A percentile compares a stretch with the other conserved stretches of the same genome.
These are phyloP conservation scores for Phaonia tiefii DNA, from an alignment of 2,888 invertebrate genomes.

Conservation along the genomic window DNA sequence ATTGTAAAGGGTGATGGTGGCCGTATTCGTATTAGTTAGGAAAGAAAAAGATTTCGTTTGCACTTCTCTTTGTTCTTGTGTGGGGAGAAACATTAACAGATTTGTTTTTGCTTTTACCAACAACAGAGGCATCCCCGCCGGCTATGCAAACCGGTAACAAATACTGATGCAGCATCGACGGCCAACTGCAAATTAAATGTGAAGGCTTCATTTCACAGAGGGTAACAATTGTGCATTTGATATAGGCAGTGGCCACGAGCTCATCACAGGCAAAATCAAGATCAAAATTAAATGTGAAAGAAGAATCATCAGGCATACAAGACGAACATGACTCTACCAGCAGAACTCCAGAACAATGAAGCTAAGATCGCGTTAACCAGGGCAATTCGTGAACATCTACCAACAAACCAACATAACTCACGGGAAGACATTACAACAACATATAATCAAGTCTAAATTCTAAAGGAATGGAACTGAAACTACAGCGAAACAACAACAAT, in stretches of 20 bases:
- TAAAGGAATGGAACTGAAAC: not conserved
- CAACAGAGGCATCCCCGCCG: not conserved
- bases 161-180: constrained; percentile 32
- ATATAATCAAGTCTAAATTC: not conserved
- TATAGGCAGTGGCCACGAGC: not conserved
- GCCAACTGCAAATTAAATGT: constrained; percentile 55
- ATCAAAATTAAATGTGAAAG: not conserved
- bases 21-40: not conserved
- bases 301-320: not conserved
- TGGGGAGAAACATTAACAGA: constrained; percentile 63
- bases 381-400: not conserved
- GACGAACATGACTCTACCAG: not conserved
- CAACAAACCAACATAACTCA: not conserved
- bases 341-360: not conserved
- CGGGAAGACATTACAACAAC: not conserved
- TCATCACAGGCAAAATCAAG: not conserved
- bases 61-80: constrained; percentile 41
- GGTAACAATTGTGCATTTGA: constrained; percentile 6
- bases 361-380: not conserved
- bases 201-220: constrained; percentile 45
- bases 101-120: constrained; percentile 58
- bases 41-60: constrained; percentile 18
- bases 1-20: not conserved
- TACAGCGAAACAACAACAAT: not conserved
- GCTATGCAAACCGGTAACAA: not conserved